Evolutionary conservation across 2,888 invertebrate genomes (phyloP).

Genomic region (Vanessa cardui): DNA sequence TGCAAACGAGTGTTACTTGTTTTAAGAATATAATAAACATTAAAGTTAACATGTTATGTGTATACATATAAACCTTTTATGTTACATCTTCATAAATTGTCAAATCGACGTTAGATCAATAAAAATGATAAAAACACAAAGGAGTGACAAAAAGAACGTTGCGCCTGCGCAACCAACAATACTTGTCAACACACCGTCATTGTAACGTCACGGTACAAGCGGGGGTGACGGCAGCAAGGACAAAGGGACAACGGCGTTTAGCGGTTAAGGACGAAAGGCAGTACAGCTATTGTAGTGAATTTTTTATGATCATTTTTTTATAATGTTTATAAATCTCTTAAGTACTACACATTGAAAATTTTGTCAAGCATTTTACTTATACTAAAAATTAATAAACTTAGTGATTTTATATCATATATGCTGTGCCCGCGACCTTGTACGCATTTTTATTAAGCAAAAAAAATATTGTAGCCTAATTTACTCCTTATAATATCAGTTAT

Average conservation of each 20-base stretch:
- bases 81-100: slow-evolving; percentile 9
- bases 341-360: too few relatives aligned
- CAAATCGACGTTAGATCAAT: slow-evolving; percentile 21
- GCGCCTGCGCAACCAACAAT: slow-evolving; percentile 54
- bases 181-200: slow-evolving; percentile 65
- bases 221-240: slow-evolving; percentile 57
- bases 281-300: slow-evolving; percentile 19
- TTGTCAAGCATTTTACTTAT: too few relatives aligned
- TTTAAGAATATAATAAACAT: background rate
- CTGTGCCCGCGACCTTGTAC: too few relatives aligned
- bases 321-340: slow-evolving; percentile 12
- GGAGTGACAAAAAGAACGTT: slow-evolving; percentile 36
- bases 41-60: background rate
- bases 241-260: slow-evolving; percentile 56
- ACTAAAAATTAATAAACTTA: too few relatives aligned
- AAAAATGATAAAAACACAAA: slow-evolving; percentile 37
- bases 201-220: slow-evolving; percentile 41
- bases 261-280: slow-evolving; percentile 31
- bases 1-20: background rate
- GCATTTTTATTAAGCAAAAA: too few relatives aligned
- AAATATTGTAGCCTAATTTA: too few relatives aligned
- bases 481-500: too few relatives aligned
- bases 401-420: too few relatives aligned
- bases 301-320: slow-evolving; percentile 12
- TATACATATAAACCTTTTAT: background rate